Evolutionary conservation across 2,113 vertebrate genomes (phyloP), one percentile per base, ranked within the genome.

Genomic region (Ornithorhynchus anatinus): DNA sequence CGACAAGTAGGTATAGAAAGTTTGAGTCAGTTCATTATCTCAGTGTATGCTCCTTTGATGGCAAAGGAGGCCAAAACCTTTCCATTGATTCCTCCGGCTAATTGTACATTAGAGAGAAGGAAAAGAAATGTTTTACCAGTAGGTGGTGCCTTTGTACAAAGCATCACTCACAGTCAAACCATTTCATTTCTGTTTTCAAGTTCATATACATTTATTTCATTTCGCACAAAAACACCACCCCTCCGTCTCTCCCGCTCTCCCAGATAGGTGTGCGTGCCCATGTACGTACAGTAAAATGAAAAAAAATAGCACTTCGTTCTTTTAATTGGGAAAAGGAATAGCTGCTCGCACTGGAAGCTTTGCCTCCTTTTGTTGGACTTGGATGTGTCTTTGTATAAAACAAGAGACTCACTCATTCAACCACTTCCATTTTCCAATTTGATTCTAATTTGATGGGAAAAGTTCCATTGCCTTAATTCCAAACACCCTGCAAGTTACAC

Each of bases 71-170:
- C n/a, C n/a, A n/a, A n/a, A n/a, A 57, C 42, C 68, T 67, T 61
- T 54, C 47, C 36, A 29, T 64, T 54, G 17, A 40, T 54, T 40
- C 75, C 15, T 11, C 45, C 54, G 61, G 70, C 80, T 42, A 15
- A 10, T 65, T 40, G 39, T 84, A 45, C 54, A 43, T 75, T 74
- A 75, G 50, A 69, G 70, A 64, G 37, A 52, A 42, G 52, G 63
- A 69, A 86, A n/a, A 84, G 48, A 56, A 72, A 42, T 44, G 29
- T 70, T 86, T 83, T 85, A 52, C 91, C 92, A 93, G 92, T 88
- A 93, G 91, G 86, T 91, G 92, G 90, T 92, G 91, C 92, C 88
- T 94, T 91, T 80, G 84, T 77, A 89, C 85, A 89, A 88, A 86
- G 54, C 72, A 86, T 88, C 69, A 72, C 67, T 79, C 76, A 68